Percentiles rank a stretch among this genome's conserved stretches.
phyloP scores from a whole-genome alignment of 1,140 invertebrate genomes.

The Gryllus bimaculatus region DNA sequence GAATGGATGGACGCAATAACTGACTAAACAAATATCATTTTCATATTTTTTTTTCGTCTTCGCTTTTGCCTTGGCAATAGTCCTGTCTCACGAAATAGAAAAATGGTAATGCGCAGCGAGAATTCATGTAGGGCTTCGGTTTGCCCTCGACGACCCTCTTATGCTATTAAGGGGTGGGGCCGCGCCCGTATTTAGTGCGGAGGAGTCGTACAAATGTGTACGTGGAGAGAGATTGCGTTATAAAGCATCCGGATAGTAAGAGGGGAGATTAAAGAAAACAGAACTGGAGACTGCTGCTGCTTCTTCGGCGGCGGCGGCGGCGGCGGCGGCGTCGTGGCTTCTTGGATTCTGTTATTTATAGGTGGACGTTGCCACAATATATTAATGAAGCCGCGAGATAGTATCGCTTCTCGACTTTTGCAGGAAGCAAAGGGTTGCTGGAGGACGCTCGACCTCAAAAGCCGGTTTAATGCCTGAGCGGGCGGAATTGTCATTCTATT shows the following conservation, averaged over 20 bases:
- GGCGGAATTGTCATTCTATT: too few species aligned
- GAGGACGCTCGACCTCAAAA: too few species aligned
- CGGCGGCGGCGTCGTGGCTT: not conserved
- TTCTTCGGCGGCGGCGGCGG: too few species aligned
- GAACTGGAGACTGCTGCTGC: not conserved
- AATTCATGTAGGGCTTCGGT: not conserved
- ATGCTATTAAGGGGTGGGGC: not conserved
- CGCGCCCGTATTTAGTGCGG: not conserved
- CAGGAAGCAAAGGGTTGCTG: too few species aligned
- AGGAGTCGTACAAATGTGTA: not conserved
- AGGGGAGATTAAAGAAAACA: conserved; percentile 4
- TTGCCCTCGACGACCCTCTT: not conserved
- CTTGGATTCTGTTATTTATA: not conserved
- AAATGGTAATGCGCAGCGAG: not conserved
- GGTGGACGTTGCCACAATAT: not conserved
- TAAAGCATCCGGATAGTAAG: not conserved
- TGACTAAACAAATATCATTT: conserved; percentile 6
- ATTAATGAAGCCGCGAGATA: not conserved
- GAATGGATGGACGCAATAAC: not conserved
- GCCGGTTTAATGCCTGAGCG: too few species aligned
- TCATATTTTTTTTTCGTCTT: not conserved
- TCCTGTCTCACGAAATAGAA: not conserved
- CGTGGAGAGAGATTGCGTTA: not conserved
- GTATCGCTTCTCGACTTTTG: not conserved
- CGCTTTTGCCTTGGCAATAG: not conserved